Evolutionary conservation across 1,140 invertebrate genomes (phyloP), one percentile per base, ranked within the genome.

Genomic region (Trichonephila clavata): DNA sequence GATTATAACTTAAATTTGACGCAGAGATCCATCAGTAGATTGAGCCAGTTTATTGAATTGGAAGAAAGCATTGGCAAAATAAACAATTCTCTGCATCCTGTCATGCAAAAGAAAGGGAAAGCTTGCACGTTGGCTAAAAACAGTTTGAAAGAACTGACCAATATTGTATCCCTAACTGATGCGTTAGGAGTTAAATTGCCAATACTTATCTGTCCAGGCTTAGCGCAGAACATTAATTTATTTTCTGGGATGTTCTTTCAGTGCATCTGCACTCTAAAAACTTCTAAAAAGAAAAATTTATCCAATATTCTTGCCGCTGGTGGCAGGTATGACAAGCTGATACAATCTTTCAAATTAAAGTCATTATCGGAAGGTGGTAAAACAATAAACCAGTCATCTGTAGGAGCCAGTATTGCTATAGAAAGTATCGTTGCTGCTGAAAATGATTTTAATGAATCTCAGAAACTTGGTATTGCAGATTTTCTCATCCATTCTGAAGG

Each of bases 91-190:
- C 61, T 86, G 0, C 65, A 90, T 39, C 65, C 93, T n/a, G 84
- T 94, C 5, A 60, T 68, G 24, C 86, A 97, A 80, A 97, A 97
- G 94, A 95, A 95, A 86, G 96, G 97, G 6, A 97, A 97, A 95
- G 97, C 97, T 27, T 96, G 97, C 20, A 96, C 96, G 20, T 95
- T 97, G 8, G 97, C 87, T 57, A 88, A 84, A 71, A 94, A 57
- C 16, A 68, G 81, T 16, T 43, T 92, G 0, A 94, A 65, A 92
- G 84, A 88, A 18, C 95, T 99, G 24, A 96, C 97, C 94, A 97
- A 97, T 1, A 96, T 99, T 71, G 96, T 99, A 1, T 95, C 98
- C 90, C 97, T 98, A 94, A 98, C 97, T 95, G 98, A 98, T 24
- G 97, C 99, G 7, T 97, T 98, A 21, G 96, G 97, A 77, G 97